Percentiles rank a stretch among this genome's conserved stretches.
These are phyloP conservation scores for Chamaetylas fuelleborni DNA, from an alignment of 2,113 vertebrate species.

Conservation along the genomic window DNA sequence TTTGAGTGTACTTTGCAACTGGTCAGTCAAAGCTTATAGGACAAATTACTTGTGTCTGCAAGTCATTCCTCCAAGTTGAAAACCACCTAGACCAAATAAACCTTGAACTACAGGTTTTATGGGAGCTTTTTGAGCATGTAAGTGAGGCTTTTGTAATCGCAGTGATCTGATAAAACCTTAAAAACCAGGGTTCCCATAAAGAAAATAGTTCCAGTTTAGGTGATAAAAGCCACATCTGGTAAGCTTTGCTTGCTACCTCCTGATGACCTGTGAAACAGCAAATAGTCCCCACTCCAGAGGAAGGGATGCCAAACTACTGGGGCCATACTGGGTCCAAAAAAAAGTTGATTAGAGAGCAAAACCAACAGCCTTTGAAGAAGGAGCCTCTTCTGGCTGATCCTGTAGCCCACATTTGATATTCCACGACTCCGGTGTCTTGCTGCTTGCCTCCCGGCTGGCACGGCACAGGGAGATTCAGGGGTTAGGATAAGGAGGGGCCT, in stretches of 20 bases:
- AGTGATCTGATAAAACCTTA: slow-evolving; percentile 43
- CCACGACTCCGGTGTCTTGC: neutral
- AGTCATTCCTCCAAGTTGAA: slow-evolving; percentile 41
- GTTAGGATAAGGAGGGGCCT: neutral
- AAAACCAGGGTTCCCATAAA: slow-evolving; percentile 13
- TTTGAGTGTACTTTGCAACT: neutral
- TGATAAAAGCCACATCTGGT: slow-evolving; percentile 45
- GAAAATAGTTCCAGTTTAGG: slow-evolving; percentile 18
- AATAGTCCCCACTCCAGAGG: neutral
- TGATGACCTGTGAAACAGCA: neutral
- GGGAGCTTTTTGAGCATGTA: slow-evolving; percentile 19
- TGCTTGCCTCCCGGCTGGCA: neutral
- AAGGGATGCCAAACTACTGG: fast-evolving
- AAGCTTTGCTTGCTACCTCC: slow-evolving; percentile 3
- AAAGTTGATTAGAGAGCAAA: neutral
- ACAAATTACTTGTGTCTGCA: slow-evolving; percentile 45
- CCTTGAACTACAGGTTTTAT: slow-evolving; percentile 43
- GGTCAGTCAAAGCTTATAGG: slow-evolving; percentile 39
- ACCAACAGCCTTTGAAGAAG: neutral
- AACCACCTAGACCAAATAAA: slow-evolving; percentile 50
- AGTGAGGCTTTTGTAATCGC: slow-evolving; percentile 36
- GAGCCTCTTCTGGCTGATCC: neutral
- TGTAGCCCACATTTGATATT: neutral
- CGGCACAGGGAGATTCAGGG: neutral
- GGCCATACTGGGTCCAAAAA: neutral